Evolutionary conservation across 2,797 vertebrate genomes (phyloP).

Genomic region (Streptopelia turtur): DNA sequence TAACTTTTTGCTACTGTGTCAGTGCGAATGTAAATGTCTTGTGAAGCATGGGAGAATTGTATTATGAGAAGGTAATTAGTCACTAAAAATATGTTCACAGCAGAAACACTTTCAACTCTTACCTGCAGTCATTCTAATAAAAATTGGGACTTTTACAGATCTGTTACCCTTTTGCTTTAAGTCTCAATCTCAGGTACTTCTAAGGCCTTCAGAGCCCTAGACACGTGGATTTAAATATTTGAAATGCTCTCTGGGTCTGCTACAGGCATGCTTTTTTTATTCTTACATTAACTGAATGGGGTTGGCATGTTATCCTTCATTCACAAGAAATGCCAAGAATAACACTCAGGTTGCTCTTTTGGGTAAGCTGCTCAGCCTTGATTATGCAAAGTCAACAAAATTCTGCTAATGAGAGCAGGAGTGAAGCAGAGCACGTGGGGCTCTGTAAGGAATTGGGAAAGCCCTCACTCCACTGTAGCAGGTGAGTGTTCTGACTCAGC

Average conservation of each 20-base stretch:
- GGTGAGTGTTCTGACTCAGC: background rate
- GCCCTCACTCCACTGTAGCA: background rate
- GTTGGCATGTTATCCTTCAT: background rate
- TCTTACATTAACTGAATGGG: conserved; percentile 19
- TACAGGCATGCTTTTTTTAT: conserved; percentile 12
- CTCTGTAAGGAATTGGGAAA: background rate
- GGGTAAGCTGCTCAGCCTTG: background rate
- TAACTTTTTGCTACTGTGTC: background rate
- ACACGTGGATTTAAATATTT: conserved; percentile 33
- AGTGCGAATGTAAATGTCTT: conserved; percentile 5
- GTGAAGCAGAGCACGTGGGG: background rate
- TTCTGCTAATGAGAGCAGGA: background rate
- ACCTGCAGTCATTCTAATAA: conserved; percentile 45
- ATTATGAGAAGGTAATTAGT: conserved; percentile 22
- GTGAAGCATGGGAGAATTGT: background rate
- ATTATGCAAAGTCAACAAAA: background rate
- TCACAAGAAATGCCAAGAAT: background rate
- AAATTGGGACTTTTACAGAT: conserved; percentile 27
- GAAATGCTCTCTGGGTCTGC: conserved; percentile 30
- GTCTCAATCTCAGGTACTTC: conserved; percentile 26
- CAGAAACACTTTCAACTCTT: conserved; percentile 37
- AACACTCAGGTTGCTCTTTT: background rate
- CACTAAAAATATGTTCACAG: conserved; percentile 11
- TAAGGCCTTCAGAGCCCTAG: conserved; percentile 32
- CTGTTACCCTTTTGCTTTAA: background rate